Evolutionary conservation across 2,113 vertebrate genomes (phyloP), one percentile per base, ranked within the genome.

Genomic region (Cairina moschata): DNA sequence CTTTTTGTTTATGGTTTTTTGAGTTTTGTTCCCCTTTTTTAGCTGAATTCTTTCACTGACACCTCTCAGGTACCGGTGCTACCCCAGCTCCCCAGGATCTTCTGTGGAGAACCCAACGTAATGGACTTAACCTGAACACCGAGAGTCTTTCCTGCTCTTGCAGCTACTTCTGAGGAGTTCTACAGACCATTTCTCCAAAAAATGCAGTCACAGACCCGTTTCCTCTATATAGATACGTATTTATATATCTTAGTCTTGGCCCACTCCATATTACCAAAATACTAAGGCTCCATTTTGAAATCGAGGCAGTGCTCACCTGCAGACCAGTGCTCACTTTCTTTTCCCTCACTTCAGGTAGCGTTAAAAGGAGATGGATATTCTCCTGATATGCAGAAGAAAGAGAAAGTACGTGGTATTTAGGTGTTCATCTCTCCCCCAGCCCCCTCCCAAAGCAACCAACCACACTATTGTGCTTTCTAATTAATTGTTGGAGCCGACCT

Each of bases 241-340:
- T 6, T 3, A 28, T 42, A 0, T 14, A 40, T 84, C 32, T 58
- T 86, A 73, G n/a, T 62, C 28, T 23, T 87, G 46, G n/a, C 26
- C 8, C 48, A 16, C n/a, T 55, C 46, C 28, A 58, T 72, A 55
- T 67, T 38, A 38, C 13, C 58, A 21, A 85, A 50, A 36, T 69
- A 92, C 7, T 56, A 72, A 65, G 42, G 18, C 23, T 63, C 21
- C 10, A 9, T 87, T 85, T 85, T 80, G 76, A 88, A 91, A 26
- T 6, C 10, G 44, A 38, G 31, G 52, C 38, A 38, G n/a, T 74
- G 34, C 55, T 40, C 40, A 40, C 40, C 16, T 76, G 54, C 46
- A 85, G 52, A 50, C 16, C 13, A 29, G 17, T 34, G 78, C 21
- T 34, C 55, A 13, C 0, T 0, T 0, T 6, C 50, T 73, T 63